phyloP scores from a whole-genome alignment of 2,888 invertebrate species.

The Mesorhabditis spiculigera region DNA sequence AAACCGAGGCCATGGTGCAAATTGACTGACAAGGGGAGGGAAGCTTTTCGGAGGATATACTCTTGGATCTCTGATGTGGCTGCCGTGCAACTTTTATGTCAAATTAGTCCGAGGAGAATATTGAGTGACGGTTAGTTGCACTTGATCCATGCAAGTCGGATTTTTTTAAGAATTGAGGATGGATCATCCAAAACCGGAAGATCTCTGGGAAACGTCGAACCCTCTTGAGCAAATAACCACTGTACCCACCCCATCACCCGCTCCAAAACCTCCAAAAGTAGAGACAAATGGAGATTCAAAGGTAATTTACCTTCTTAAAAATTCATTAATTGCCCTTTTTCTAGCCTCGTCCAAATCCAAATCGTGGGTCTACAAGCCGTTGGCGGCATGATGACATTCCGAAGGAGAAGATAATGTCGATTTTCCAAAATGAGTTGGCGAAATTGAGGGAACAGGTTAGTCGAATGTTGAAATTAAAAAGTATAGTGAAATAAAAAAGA shows the following conservation, averaged over 20 bases:
- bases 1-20: slow-evolving; percentile 99
- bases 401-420: slow-evolving; percentile 88
- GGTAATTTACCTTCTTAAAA: too few relatives aligned
- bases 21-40: slow-evolving; percentile 95
- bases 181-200: slow-evolving; percentile 52
- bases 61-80: slow-evolving; percentile 98
- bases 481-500: slow-evolving; percentile 1
- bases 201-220: slow-evolving; percentile 34
- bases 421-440: slow-evolving; percentile 89
- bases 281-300: too few relatives aligned
- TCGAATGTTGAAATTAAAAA: too few relatives aligned
- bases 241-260: not conserved
- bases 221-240: not conserved
- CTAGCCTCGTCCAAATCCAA: not conserved
- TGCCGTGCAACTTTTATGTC: slow-evolving; percentile 92
- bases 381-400: slow-evolving; percentile 91
- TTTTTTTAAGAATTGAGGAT: slow-evolving; percentile 38
- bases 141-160: not conserved
- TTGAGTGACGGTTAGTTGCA: slow-evolving; percentile 12
- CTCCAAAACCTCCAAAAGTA: not conserved
- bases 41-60: slow-evolving; percentile 98
- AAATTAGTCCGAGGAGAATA: slow-evolving; percentile 66
- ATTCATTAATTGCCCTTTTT: too few relatives aligned
- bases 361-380: slow-evolving; percentile 58
- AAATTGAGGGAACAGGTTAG: slow-evolving; percentile 75